These are phyloP conservation scores for Saccostrea glomerata DNA, from an alignment of 1,140 invertebrate genomes.

Conservation along the genomic window DNA sequence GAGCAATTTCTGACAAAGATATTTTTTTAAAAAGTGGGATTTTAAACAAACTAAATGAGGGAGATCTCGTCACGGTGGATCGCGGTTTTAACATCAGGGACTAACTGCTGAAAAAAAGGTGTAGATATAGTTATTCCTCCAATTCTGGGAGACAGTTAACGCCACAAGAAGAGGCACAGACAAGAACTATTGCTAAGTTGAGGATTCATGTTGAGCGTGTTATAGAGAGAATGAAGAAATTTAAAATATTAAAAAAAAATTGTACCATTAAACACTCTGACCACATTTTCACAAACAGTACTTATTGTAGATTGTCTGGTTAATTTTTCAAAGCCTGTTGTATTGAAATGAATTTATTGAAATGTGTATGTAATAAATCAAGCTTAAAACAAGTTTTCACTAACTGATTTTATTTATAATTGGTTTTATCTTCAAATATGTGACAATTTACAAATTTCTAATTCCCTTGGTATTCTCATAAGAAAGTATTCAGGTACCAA, in stretches of 20 bases:
- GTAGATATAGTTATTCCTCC: slow-evolving; percentile 55
- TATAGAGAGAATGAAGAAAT: slow-evolving; percentile 61
- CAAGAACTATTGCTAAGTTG: slow-evolving; percentile 57
- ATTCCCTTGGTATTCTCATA: slow-evolving; percentile 38
- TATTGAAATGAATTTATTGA: slow-evolving; percentile 41
- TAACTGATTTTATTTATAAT: background rate
- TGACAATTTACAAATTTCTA: background rate
- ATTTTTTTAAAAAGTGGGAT: slow-evolving; percentile 58
- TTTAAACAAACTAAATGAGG: slow-evolving; percentile 49
- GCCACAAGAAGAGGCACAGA: slow-evolving; percentile 53
- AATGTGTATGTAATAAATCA: slow-evolving; percentile 1
- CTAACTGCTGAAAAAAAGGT: slow-evolving; percentile 40
- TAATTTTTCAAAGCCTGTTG: slow-evolving; percentile 56
- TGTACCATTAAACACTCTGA: slow-evolving; percentile 35
- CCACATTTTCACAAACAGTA: slow-evolving; percentile 53
- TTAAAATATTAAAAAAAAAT: slow-evolving; percentile 49
- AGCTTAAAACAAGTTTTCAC: background rate
- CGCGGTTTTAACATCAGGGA: slow-evolving; percentile 56
- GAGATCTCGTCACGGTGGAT: slow-evolving; percentile 61
- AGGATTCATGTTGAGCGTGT: slow-evolving; percentile 65
- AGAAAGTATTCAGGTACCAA: slow-evolving; percentile 34
- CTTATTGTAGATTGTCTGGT: slow-evolving; percentile 56
- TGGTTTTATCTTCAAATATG: too few relatives aligned
- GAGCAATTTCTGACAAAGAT: slow-evolving; percentile 53
- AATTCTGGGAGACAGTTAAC: slow-evolving; percentile 54